Percentiles rank a stretch among this genome's conserved stretches.
phyloP scores from a whole-genome alignment of 2,888 invertebrate species.

The Vanessa cardui region DNA sequence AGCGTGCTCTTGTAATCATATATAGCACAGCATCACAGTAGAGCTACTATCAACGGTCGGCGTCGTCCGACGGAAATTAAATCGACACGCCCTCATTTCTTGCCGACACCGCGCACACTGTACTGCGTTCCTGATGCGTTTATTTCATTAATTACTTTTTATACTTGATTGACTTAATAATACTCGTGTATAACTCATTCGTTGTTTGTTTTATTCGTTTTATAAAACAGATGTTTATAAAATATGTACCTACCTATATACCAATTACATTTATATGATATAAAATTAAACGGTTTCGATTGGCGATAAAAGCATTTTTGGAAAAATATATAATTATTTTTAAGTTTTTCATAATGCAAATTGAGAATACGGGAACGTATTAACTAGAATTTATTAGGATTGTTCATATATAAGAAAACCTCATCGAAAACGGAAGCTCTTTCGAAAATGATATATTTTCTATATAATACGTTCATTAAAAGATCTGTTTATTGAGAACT shows the following conservation, averaged over 20 bases:
- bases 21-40: conserved; percentile 28
- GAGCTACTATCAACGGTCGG: conserved; percentile 47
- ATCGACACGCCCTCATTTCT: conserved; percentile 58
- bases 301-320: too few species aligned
- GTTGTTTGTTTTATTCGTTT: too few species aligned
- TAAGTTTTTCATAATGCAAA: too few species aligned
- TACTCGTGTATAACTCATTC: neutral
- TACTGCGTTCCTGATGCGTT: conserved; percentile 36
- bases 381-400: too few species aligned
- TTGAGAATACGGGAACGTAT: too few species aligned
- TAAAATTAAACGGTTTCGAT: too few species aligned
- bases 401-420: neutral
- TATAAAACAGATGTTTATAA: too few species aligned
- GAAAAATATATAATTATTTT: too few species aligned
- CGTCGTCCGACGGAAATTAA: conserved; percentile 46
- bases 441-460: conserved; percentile 1
- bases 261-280: too few species aligned
- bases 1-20: conserved; percentile 20
- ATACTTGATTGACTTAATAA: conserved; percentile 27
- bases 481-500: conserved; percentile 12
- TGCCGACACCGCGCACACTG: conserved; percentile 42
- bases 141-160: conserved; percentile 34
- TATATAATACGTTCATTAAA: neutral
- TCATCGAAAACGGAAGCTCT: conserved; percentile 1
- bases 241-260: too few species aligned